Evolutionary conservation across 2,888 invertebrate species (phyloP).

Genomic region (Luffia ferchaultella): DNA sequence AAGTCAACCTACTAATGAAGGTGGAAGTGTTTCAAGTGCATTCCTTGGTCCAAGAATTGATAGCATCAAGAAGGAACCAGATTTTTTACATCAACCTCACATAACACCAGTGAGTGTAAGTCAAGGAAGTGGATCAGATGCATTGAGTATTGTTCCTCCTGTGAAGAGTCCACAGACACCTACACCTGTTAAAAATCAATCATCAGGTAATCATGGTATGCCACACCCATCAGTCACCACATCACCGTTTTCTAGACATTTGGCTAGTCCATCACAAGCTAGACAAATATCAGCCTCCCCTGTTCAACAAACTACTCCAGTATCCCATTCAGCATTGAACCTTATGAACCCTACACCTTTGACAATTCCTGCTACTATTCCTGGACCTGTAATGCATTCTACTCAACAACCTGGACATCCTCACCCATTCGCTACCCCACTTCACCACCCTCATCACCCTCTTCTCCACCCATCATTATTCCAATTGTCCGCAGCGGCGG

Average conservation of each 20-base stretch:
- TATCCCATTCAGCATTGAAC: constrained; percentile 69
- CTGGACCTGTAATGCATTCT: constrained; percentile 77
- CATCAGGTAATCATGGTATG: constrained; percentile 36
- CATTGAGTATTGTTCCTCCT: constrained; percentile 50
- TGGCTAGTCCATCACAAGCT: constrained; percentile 55
- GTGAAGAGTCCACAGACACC: constrained; percentile 64
- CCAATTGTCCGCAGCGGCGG: constrained; percentile 66
- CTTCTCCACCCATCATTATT: constrained; percentile 72
- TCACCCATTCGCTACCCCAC: constrained; percentile 72
- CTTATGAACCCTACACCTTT: constrained; percentile 68
- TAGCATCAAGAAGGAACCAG: constrained; percentile 79
- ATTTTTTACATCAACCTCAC: constrained; percentile 61
- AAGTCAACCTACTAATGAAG: constrained; percentile 55
- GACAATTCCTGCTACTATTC: constrained; percentile 70
- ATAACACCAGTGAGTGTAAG: constrained; percentile 60
- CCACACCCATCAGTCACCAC: constrained; percentile 47
- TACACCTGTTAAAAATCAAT: constrained; percentile 59
- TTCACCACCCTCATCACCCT: constrained; percentile 79
- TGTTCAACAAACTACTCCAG: constrained; percentile 50
- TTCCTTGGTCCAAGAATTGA: constrained; percentile 74
- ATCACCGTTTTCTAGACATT: constrained; percentile 57
- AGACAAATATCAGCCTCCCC: constrained; percentile 60
- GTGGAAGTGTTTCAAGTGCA: constrained; percentile 53
- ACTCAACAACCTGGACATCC: constrained; percentile 76
- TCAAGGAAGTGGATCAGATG: constrained; percentile 47